Evolutionary conservation across 1,140 invertebrate species (phyloP).

Genomic region (Halesus radiatus): DNA sequence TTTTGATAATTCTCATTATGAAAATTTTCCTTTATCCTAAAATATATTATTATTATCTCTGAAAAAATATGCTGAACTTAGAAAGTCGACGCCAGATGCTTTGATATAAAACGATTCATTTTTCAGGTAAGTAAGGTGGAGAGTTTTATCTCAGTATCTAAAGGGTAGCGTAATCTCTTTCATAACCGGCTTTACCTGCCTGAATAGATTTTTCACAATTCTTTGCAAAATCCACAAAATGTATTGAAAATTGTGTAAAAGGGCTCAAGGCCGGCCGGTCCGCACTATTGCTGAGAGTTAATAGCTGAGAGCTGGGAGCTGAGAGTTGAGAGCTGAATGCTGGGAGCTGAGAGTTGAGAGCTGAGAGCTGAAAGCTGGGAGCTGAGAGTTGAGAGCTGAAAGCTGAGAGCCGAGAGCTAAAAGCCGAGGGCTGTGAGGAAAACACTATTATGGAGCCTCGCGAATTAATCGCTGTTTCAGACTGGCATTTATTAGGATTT

Average conservation of each 20-base stretch:
- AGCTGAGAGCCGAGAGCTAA: too few relatives aligned
- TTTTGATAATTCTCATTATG: slow-evolving; percentile 23
- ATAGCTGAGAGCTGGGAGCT: too few relatives aligned
- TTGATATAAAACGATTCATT: slow-evolving; percentile 31
- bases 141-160: slow-evolving; percentile 12
- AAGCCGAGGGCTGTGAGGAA: too few relatives aligned
- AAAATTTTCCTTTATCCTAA: slow-evolving; percentile 23
- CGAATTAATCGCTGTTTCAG: too few relatives aligned
- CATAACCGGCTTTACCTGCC: slow-evolving; percentile 16
- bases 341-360: too few relatives aligned
- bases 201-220: slow-evolving; percentile 22
- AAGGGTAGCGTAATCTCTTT: slow-evolving; percentile 18
- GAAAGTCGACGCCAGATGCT: slow-evolving; percentile 32
- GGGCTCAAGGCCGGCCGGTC: too few relatives aligned
- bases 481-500: too few relatives aligned
- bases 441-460: too few relatives aligned
- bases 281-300: too few relatives aligned
- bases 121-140: background rate
- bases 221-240: background rate
- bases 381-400: too few relatives aligned
- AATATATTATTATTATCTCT: slow-evolving; percentile 22
- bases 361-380: too few relatives aligned
- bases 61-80: slow-evolving; percentile 28
- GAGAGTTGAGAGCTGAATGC: too few relatives aligned
- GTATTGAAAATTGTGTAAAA: background rate